phyloP scores from a whole-genome alignment of 2,888 invertebrate species.

The Drosophila pseudotalamancana region DNA sequence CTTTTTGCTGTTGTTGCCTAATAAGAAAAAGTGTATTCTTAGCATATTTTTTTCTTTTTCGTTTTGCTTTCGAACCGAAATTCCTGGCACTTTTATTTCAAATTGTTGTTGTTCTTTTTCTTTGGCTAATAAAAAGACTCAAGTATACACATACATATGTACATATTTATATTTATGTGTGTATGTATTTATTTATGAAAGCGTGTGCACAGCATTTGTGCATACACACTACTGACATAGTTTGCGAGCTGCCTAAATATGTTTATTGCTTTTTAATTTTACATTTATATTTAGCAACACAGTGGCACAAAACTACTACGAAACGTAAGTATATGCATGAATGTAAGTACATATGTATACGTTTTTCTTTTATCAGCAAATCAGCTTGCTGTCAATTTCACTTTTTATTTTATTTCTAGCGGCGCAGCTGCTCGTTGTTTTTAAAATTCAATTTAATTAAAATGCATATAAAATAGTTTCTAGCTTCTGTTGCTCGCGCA shows the following conservation, averaged over 20 bases:
- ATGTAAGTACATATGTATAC: neutral
- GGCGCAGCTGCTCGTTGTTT: conserved; percentile 31
- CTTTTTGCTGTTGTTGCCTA: conserved; percentile 40
- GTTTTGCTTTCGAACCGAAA: conserved; percentile 47
- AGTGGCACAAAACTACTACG: conserved; percentile 22
- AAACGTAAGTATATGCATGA: conserved; percentile 13
- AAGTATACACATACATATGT: conserved; percentile 7
- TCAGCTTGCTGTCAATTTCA: conserved; percentile 43
- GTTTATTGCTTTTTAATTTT: conserved; percentile 24
- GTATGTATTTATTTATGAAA: conserved; percentile 27
- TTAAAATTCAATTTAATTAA: conserved; percentile 20
- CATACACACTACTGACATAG: conserved; percentile 77
- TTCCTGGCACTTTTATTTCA: conserved; percentile 59
- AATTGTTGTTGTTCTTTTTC: conserved; percentile 14
- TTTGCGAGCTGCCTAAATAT: conserved; percentile 38
- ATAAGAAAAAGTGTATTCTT: conserved; percentile 60
- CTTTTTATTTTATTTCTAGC: conserved; percentile 43
- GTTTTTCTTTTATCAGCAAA: conserved; percentile 21
- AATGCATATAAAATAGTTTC: conserved; percentile 31
- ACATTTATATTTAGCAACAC: conserved; percentile 39
- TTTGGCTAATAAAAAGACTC: conserved; percentile 34
- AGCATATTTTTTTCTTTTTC: conserved; percentile 35
- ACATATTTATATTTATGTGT: conserved; percentile 7
- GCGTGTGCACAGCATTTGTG: conserved; percentile 59
- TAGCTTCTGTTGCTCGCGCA: conserved; percentile 48